Evolutionary conservation across 2,113 vertebrate species (phyloP).

Genomic region (Nycticryphes semicollaris): DNA sequence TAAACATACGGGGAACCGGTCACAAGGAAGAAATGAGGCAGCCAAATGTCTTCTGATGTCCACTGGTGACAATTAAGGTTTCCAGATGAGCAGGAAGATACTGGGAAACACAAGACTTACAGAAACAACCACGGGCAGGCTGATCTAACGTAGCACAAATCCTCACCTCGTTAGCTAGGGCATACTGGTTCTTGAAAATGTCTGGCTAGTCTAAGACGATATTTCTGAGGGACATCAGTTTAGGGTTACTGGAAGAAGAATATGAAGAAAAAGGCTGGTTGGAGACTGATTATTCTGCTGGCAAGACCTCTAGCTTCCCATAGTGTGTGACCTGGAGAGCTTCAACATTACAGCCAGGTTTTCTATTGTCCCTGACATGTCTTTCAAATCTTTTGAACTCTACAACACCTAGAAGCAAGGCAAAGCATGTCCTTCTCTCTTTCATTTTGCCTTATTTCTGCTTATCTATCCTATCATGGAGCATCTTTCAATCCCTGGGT

Average conservation of each 20-base stretch:
- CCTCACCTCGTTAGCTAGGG: no score
- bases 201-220: no score
- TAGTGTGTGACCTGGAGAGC: background rate
- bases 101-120: rapidly evolving
- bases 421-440: background rate
- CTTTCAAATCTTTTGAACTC: background rate
- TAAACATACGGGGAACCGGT: rapidly evolving
- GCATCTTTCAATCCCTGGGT: background rate
- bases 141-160: background rate
- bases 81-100: background rate
- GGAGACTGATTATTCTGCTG: no score
- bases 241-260: background rate
- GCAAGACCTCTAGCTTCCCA: background rate
- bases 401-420: background rate
- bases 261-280: background rate
- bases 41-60: background rate
- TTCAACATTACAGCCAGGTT: background rate
- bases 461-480: background rate
- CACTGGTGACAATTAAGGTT: background rate
- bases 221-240: background rate
- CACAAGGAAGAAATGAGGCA: background rate
- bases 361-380: background rate
- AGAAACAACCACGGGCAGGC: background rate
- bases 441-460: background rate
- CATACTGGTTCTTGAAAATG: background rate